Evolutionary conservation across 1,140 invertebrate genomes (phyloP), one percentile per base, ranked within the genome.

Genomic region (Macrobrachium nipponense): DNA sequence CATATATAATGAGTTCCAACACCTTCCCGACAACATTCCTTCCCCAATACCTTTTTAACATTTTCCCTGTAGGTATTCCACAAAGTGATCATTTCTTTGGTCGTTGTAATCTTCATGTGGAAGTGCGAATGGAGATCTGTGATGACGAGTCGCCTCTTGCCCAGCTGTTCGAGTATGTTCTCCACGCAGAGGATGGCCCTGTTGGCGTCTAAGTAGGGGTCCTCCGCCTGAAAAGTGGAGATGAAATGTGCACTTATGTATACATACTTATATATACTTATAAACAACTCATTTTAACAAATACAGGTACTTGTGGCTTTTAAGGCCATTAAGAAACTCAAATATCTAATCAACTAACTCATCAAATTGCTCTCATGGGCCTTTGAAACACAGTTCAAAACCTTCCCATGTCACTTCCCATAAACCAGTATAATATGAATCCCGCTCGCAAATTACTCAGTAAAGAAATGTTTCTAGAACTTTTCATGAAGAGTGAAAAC

Each of bases 41-140:
- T 14, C 0, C 44, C 7, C 20, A 91, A 91, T 89, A 96, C 95
- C 93, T 93, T 94, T 75, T 93, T 93, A 88, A 95, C 95, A 90
- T 96, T 95, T 89, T 94, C 93, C 89, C 96, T 92, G 90, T 94
- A 95, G 90, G 93, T 92, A 89, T 96, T 94, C 91, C 94, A 94
- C 77, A 92, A 93, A 58, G 94, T 92, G 82, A 94, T 92, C 91
- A 96, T 94, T 82, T 94, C 93, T 89, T 94, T 93, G 89, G 94
- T 93, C 73, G 93, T 90, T 12, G 90, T 92, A 59, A 95, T 92
- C 76, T 93, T 91, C 88, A 93, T 92, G 87, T 94, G 93, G 93
- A 94, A 95, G 89, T 93, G 93, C 89, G 96, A 93, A 93, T 94
- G 94, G 84, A 93, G 93, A 87, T 94, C 93, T 61, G 93, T 94